phyloP scores from a whole-genome alignment of 2,797 vertebrate genomes.

The Trematomus bernacchii region DNA sequence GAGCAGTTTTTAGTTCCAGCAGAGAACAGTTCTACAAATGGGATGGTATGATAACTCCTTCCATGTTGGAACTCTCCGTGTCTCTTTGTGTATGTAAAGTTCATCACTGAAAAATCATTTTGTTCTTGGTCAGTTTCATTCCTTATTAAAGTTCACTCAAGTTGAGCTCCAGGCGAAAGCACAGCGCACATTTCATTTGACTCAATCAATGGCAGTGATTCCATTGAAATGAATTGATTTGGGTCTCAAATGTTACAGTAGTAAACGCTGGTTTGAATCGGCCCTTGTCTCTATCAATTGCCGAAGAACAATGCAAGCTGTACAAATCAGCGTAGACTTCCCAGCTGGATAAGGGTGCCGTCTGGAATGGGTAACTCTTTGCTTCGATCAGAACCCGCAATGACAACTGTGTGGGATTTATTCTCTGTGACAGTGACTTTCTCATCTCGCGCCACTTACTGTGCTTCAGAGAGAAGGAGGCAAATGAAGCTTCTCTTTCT shows the following conservation, averaged over 20 bases:
- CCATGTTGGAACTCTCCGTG: not conserved
- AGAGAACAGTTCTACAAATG: not conserved
- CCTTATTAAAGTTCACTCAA: constrained; percentile 3
- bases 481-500: constrained; percentile 41
- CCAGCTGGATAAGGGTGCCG: not conserved
- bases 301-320: constrained; percentile 1
- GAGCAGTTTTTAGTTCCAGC: not conserved
- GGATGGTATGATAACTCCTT: not conserved
- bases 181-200: not conserved
- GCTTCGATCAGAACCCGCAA: constrained; percentile 28
- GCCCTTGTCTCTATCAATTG: not conserved
- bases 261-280: not conserved
- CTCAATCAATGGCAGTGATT: not conserved
- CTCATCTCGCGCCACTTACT: constrained; percentile 21
- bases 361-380: not conserved
- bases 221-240: not conserved
- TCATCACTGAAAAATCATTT: constrained; percentile 4
- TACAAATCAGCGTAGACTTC: not conserved
- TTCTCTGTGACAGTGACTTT: constrained; percentile 36
- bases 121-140: not conserved
- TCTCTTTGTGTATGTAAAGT: not conserved
- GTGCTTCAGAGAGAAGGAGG: constrained; percentile 16
- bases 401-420: constrained; percentile 22
- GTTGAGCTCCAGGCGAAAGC: not conserved
- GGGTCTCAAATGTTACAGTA: not conserved